phyloP scores from a whole-genome alignment of 1,140 invertebrate genomes.

The Drosophila pruinosa region DNA sequence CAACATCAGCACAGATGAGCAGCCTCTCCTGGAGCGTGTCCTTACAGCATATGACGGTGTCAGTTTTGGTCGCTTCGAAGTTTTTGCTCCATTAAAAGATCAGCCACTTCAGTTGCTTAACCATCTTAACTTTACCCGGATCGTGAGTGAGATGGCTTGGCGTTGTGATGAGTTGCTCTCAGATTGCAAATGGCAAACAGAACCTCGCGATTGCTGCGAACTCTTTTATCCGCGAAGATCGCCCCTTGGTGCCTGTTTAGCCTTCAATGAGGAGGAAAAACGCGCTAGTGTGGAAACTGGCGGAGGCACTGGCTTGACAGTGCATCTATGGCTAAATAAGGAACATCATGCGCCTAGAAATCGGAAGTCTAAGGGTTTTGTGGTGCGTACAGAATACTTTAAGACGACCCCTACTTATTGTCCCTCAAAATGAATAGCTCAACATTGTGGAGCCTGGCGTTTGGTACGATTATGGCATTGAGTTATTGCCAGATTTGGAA shows the following conservation, averaged over 20 bases:
- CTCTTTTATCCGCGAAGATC: constrained; percentile 53
- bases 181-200: constrained; percentile 51
- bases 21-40: constrained; percentile 40
- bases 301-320: constrained; percentile 27
- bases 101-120: constrained; percentile 41
- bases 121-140: constrained; percentile 66
- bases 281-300: constrained; percentile 26
- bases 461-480: constrained; percentile 49
- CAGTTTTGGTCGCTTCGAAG: constrained; percentile 41
- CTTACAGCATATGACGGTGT: constrained; percentile 57
- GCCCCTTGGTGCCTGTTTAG: constrained; percentile 45
- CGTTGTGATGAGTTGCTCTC: constrained; percentile 59
- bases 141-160: constrained; percentile 61
- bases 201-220: constrained; percentile 47
- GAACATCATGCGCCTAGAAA: constrained; percentile 51
- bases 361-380: constrained; percentile 44
- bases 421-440: constrained; percentile 12
- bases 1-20: constrained; percentile 26
- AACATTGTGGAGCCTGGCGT: constrained; percentile 48
- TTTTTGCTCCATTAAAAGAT: constrained; percentile 26
- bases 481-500: constrained; percentile 37
- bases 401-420: not conserved
- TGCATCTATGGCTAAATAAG: constrained; percentile 24
- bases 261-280: constrained; percentile 60
- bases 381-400: constrained; percentile 25